Percentiles rank a stretch among this genome's conserved stretches.
Evolutionary conservation across 2,797 vertebrate genomes (phyloP).

Genomic region (Meda fulgida): DNA sequence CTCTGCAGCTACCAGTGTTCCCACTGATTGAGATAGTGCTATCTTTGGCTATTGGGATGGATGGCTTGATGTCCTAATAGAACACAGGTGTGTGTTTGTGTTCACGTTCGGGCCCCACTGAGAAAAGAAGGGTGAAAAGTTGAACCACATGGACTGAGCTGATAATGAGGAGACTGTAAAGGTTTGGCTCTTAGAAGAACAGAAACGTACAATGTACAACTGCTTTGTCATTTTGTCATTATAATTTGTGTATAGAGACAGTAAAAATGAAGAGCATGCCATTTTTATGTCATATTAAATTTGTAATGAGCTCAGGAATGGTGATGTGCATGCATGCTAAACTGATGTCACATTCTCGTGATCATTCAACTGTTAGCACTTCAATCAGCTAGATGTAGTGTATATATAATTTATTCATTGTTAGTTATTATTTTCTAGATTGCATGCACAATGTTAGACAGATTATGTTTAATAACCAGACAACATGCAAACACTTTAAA

Average conservation of each 20-base stretch:
- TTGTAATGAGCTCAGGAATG: conserved; percentile 23
- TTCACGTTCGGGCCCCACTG: conserved; percentile 90
- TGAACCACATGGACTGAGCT: conserved; percentile 91
- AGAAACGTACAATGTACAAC: conserved; percentile 44
- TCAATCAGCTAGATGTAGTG: background rate
- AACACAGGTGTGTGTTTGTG: conserved; percentile 89
- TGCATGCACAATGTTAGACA: background rate
- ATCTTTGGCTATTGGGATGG: conserved; percentile 71
- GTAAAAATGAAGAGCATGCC: conserved; percentile 17
- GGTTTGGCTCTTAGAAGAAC: conserved; percentile 37
- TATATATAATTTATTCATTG: background rate
- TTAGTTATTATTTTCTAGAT: conserved; percentile 7
- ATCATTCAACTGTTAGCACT: background rate
- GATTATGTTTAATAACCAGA: background rate
- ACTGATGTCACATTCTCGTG: background rate
- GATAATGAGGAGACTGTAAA: conserved; percentile 63
- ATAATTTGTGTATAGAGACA: conserved; percentile 25
- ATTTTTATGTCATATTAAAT: conserved; percentile 35
- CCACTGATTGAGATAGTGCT: conserved; percentile 81
- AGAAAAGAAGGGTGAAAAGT: conserved; percentile 95
- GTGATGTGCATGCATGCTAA: conserved; percentile 18
- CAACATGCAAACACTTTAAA: background rate
- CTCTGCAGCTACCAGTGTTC: conserved; percentile 57
- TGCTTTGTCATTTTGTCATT: conserved; percentile 31
- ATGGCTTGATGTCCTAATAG: conserved; percentile 79